Evolutionary conservation across 2,888 invertebrate species (phyloP).

Genomic region (Chloroclysta siterata): DNA sequence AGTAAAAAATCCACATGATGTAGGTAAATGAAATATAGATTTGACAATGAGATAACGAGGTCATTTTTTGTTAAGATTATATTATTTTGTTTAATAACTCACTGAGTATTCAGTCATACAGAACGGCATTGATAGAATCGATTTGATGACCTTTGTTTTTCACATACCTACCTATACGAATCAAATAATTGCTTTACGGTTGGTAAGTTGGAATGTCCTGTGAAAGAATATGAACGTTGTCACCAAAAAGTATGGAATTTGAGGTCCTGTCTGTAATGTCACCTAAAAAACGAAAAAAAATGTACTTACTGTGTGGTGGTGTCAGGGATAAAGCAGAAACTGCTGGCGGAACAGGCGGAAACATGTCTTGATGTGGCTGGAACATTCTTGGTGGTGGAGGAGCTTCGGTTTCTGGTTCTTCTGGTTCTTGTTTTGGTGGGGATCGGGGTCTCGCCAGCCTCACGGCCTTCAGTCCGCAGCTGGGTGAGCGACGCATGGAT

Average conservation of each 20-base stretch:
- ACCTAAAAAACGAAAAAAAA: neutral
- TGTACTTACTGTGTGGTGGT: slow-evolving; percentile 91
- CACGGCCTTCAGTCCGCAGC: slow-evolving; percentile 72
- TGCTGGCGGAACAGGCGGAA: slow-evolving; percentile 88
- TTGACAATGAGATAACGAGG: slow-evolving; percentile 74
- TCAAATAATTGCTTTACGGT: slow-evolving; percentile 14
- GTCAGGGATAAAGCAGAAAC: slow-evolving; percentile 91
- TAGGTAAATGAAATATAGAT: slow-evolving; percentile 9
- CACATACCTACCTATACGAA: slow-evolving; percentile 26
- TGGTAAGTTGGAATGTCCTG: slow-evolving; percentile 5
- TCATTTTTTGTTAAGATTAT: slow-evolving; percentile 67
- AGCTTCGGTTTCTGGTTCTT: slow-evolving; percentile 77
- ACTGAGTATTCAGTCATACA: slow-evolving; percentile 62
- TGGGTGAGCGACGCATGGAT: slow-evolving; percentile 84
- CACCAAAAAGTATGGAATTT: neutral
- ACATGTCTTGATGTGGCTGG: slow-evolving; percentile 86
- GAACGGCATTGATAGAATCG: slow-evolving; percentile 69
- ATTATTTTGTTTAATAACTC: slow-evolving; percentile 62
- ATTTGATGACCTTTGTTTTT: slow-evolving; percentile 66
- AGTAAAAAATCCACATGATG: slow-evolving; percentile 22
- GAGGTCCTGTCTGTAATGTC: neutral
- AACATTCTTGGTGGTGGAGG: slow-evolving; percentile 85
- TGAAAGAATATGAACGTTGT: slow-evolving; percentile 1
- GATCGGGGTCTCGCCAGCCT: slow-evolving; percentile 72
- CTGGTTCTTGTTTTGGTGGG: slow-evolving; percentile 72